Percentiles rank a stretch among this genome's conserved stretches.
These are phyloP conservation scores for Liparis tanakae DNA, from an alignment of 2,797 vertebrate species.

Conservation along the genomic window DNA sequence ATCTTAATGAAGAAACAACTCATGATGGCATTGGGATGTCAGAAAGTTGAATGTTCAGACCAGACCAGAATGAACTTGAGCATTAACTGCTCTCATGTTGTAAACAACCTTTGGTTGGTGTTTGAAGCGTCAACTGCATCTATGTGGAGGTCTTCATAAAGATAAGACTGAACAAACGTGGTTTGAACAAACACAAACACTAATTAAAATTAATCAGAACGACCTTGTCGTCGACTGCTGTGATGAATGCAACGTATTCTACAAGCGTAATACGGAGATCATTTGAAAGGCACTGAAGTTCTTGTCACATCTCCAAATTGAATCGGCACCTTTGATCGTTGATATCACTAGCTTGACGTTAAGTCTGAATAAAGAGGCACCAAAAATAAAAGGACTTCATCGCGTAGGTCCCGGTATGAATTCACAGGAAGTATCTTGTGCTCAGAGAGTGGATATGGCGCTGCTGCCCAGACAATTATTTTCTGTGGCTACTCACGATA, in stretches of 20 bases:
- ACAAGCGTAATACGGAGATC: neutral
- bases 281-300: conserved; percentile 14
- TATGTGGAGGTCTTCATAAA: neutral
- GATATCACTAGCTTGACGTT: conserved; percentile 12
- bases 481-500: neutral
- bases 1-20: neutral
- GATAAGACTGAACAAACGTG: neutral
- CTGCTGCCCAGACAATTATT: neutral
- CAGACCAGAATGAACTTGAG: neutral
- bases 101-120: neutral
- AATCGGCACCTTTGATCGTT: neutral
- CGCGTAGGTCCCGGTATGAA: conserved; percentile 4
- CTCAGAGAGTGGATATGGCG: neutral
- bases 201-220: neutral
- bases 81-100: neutral
- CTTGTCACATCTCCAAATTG: conserved; percentile 11
- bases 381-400: conserved; percentile 3
- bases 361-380: conserved; percentile 1
- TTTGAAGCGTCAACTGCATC: neutral
- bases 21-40: neutral
- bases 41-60: neutral
- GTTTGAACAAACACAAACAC: neutral
- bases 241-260: conserved; percentile 10
- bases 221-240: neutral
- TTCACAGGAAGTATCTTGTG: conserved; percentile 8